Evolutionary conservation across 2,888 invertebrate species (phyloP).

Genomic region (Liopterus haemorrhoidalis): DNA sequence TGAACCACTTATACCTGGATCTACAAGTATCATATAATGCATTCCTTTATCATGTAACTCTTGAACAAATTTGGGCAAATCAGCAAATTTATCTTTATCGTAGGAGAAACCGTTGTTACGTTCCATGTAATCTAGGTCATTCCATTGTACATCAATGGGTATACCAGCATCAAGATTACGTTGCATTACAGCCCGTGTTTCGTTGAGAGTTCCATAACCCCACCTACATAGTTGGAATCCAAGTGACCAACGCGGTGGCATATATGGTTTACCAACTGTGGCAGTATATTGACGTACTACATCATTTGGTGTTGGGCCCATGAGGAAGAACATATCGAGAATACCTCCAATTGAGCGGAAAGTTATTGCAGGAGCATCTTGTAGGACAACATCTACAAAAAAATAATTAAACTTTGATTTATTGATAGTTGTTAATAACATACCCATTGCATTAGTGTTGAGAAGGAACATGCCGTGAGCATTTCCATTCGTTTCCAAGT

Average conservation of each 20-base stretch:
- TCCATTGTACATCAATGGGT: constrained; percentile 71
- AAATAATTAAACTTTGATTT: too few relatives aligned
- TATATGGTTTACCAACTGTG: constrained; percentile 60
- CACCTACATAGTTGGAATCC: constrained; percentile 75
- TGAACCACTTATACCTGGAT: constrained; percentile 70
- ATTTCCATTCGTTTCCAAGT: too few relatives aligned
- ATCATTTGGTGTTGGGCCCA: constrained; percentile 60
- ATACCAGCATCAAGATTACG: constrained; percentile 53
- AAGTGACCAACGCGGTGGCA: constrained; percentile 76
- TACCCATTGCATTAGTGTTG: too few relatives aligned
- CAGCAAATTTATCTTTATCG: constrained; percentile 55
- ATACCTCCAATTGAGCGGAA: constrained; percentile 70
- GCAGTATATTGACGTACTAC: constrained; percentile 57
- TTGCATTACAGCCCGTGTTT: constrained; percentile 55
- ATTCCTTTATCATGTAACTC: constrained; percentile 63
- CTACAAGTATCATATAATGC: constrained; percentile 69
- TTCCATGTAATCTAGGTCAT: constrained; percentile 81
- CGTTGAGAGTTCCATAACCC: constrained; percentile 55
- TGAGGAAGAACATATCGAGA: constrained; percentile 40
- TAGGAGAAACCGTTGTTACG: constrained; percentile 74
- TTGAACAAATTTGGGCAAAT: constrained; percentile 62
- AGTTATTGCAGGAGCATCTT: constrained; percentile 67
- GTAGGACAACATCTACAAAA: constrained; percentile 60
- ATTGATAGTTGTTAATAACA: too few relatives aligned
- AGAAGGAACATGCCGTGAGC: too few relatives aligned